phyloP scores from a whole-genome alignment of 2,113 vertebrate genomes.

The Brachypodius melanocephalos region DNA sequence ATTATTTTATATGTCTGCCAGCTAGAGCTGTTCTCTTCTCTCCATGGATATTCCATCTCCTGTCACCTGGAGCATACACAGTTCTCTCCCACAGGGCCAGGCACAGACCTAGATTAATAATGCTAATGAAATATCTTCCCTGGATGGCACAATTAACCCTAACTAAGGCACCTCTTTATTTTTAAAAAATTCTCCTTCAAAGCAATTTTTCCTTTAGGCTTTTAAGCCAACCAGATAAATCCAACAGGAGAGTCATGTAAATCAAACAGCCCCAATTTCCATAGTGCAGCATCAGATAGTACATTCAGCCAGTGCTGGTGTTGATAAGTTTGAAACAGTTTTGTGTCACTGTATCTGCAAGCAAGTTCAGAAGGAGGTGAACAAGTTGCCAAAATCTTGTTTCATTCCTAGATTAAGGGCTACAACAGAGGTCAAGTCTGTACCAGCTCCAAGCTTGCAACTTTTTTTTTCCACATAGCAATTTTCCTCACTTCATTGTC shows the following conservation, averaged over 20 bases:
- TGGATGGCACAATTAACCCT: not conserved
- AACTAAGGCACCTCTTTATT: not conserved
- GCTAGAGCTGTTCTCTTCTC: not conserved
- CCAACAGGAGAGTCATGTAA: not conserved
- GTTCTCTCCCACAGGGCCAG: not conserved
- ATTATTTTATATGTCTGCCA: not conserved
- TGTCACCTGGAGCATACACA: not conserved
- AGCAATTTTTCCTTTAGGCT: constrained; percentile 4
- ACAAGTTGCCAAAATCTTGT: not conserved
- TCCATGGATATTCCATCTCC: not conserved
- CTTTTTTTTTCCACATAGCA: not conserved
- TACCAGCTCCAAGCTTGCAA: not conserved
- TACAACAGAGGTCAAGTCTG: not conserved
- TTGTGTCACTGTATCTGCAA: not conserved
- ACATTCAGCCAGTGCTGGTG: not conserved
- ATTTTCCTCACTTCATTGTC: not conserved
- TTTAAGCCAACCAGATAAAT: not conserved
- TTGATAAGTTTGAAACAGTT: not conserved
- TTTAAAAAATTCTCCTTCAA: not conserved
- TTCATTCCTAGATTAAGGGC: not conserved
- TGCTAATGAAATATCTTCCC: not conserved
- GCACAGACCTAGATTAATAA: not conserved
- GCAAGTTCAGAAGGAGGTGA: not conserved
- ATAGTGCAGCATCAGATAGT: not conserved
- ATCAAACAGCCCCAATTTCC: not conserved